Percentiles rank a stretch among this genome's conserved stretches.
Evolutionary conservation across 1,140 invertebrate species (phyloP).

Genomic region (Papilio machaon): DNA sequence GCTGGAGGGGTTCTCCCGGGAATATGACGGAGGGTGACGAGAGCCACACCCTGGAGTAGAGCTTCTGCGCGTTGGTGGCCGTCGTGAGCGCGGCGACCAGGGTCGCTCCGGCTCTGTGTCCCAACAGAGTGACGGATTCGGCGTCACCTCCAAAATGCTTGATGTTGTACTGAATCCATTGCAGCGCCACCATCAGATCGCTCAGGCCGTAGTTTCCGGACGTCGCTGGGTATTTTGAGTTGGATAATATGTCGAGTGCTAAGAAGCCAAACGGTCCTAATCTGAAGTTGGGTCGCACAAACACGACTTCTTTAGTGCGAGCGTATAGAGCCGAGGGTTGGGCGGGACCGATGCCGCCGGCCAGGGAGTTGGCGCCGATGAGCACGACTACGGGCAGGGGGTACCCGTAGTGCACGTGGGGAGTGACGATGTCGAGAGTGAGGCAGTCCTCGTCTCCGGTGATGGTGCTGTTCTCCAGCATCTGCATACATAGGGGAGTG

Average conservation of each 20-base stretch:
- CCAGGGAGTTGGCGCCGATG: constrained; percentile 89
- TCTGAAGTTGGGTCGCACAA: constrained; percentile 91
- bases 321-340: constrained; percentile 86
- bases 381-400: constrained; percentile 91
- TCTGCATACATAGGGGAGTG: constrained; percentile 86
- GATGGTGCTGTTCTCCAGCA: constrained; percentile 84
- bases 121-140: constrained; percentile 89
- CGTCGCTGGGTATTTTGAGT: constrained; percentile 86
- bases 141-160: constrained; percentile 92
- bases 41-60: constrained; percentile 88
- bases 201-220: constrained; percentile 94
- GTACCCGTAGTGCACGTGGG: constrained; percentile 87
- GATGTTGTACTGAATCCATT: constrained; percentile 92
- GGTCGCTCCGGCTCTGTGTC: constrained; percentile 90
- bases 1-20: constrained; percentile 83
- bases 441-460: constrained; percentile 91
- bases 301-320: constrained; percentile 89
- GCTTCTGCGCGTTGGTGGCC: constrained; percentile 80
- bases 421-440: constrained; percentile 90
- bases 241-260: constrained; percentile 86
- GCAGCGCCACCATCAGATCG: constrained; percentile 89
- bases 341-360: constrained; percentile 87
- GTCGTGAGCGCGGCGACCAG: constrained; percentile 86
- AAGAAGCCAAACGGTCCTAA: constrained; percentile 91
- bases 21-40: constrained; percentile 87